These are phyloP conservation scores for Martes martes DNA, from an alignment of 2,113 vertebrate genomes.

Conservation along the genomic window DNA sequence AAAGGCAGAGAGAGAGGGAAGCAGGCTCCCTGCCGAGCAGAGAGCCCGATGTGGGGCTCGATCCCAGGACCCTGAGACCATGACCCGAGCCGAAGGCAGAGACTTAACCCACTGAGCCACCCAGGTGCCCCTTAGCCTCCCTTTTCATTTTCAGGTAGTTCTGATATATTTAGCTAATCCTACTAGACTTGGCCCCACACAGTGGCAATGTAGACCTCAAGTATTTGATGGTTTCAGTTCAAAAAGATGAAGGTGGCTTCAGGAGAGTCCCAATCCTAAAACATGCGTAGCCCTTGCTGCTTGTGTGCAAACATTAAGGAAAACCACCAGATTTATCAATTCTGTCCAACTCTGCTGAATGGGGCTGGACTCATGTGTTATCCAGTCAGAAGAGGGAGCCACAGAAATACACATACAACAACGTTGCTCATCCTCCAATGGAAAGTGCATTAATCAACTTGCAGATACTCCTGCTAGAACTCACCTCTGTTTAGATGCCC, in stretches of 20 bases:
- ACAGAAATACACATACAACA: slow-evolving; percentile 15
- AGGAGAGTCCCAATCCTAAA: not conserved
- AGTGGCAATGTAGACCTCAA: not conserved
- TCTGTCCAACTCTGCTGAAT: not conserved
- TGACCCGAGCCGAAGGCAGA: too few relatives aligned
- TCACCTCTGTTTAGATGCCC: not conserved
- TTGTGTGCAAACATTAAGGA: not conserved
- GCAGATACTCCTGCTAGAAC: not conserved
- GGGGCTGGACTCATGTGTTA: not conserved
- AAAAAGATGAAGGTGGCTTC: not conserved
- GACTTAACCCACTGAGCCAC: too few relatives aligned
- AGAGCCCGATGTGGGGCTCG: too few relatives aligned
- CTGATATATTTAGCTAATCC: not conserved
- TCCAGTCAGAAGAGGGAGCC: not conserved
- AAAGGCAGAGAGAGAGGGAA: too few relatives aligned
- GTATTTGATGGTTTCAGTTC: not conserved
- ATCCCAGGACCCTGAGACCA: too few relatives aligned
- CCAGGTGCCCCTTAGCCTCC: too few relatives aligned
- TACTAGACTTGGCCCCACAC: not conserved
- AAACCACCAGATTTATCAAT: not conserved
- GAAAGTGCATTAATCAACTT: not conserved
- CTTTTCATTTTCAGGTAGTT: not conserved
- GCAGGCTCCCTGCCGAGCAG: too few relatives aligned
- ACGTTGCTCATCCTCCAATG: slow-evolving; percentile 36
- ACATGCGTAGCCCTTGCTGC: not conserved